Evolutionary conservation across 2,113 vertebrate species (phyloP).

Genomic region (Lonchura striata): DNA sequence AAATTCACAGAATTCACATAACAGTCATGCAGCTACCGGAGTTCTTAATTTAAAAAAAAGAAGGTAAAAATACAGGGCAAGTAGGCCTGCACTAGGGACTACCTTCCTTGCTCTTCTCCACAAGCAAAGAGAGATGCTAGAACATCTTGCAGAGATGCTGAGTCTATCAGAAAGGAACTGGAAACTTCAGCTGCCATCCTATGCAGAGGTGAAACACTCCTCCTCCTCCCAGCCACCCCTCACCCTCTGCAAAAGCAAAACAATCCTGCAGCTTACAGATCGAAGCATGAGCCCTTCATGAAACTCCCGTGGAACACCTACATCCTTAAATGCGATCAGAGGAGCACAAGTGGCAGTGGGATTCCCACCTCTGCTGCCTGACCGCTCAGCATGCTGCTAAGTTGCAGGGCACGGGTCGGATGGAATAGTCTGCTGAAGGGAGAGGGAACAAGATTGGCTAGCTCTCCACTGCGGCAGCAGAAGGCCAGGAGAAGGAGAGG

Average conservation of each 20-base stretch:
- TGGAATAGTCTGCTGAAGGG: background rate
- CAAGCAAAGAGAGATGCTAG: background rate
- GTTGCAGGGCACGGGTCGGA: background rate
- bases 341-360: background rate
- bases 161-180: background rate
- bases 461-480: constrained; percentile 22
- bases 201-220: background rate
- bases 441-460: background rate
- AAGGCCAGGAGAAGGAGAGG: background rate
- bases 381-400: background rate
- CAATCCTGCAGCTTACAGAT: background rate
- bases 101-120: background rate
- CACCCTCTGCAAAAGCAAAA: background rate
- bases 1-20: background rate
- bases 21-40: rapidly evolving
- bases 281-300: background rate
- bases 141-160: background rate
- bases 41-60: background rate
- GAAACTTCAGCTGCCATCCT: constrained; percentile 5
- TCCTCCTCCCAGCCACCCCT: background rate
- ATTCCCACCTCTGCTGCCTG: background rate
- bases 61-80: background rate
- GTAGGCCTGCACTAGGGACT: background rate
- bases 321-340: background rate
- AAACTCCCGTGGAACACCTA: background rate